Evolutionary conservation across 1,140 invertebrate species (phyloP).

Genomic region (Matsumurasca onukii): DNA sequence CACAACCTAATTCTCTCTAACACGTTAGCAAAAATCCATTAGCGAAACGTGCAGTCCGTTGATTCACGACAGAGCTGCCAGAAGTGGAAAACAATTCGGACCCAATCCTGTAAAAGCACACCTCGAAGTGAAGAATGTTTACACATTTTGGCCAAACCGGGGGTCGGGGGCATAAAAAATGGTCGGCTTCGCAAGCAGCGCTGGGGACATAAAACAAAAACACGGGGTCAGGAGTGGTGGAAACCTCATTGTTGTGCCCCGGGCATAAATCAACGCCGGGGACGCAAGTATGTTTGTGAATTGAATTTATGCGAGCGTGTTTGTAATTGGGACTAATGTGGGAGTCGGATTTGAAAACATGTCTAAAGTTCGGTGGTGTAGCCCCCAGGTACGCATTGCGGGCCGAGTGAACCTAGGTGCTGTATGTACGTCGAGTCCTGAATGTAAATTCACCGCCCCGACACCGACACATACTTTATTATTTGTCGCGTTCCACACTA

Average conservation of each 20-base stretch:
- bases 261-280: background rate
- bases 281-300: slow-evolving; percentile 15
- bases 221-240: background rate
- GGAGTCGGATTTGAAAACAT: background rate
- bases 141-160: background rate
- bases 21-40: no score
- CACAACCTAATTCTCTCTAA: no score
- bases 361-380: background rate
- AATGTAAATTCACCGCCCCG: no score
- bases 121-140: slow-evolving; percentile 12
- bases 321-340: slow-evolving; percentile 8
- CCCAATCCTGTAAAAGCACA: no score
- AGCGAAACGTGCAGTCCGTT: no score
- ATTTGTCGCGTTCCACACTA: no score
- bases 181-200: slow-evolving; percentile 6
- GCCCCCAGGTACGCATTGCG: background rate
- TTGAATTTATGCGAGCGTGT: slow-evolving; percentile 12
- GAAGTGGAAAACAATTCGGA: no score
- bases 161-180: background rate
- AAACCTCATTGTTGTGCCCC: background rate
- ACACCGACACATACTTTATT: no score
- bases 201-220: slow-evolving; percentile 16
- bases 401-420: no score
- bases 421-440: no score
- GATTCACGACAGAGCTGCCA: no score